Evolutionary conservation across 2,797 vertebrate species (phyloP), one percentile per base, ranked within the genome.

Genomic region (Chromis chromis): DNA sequence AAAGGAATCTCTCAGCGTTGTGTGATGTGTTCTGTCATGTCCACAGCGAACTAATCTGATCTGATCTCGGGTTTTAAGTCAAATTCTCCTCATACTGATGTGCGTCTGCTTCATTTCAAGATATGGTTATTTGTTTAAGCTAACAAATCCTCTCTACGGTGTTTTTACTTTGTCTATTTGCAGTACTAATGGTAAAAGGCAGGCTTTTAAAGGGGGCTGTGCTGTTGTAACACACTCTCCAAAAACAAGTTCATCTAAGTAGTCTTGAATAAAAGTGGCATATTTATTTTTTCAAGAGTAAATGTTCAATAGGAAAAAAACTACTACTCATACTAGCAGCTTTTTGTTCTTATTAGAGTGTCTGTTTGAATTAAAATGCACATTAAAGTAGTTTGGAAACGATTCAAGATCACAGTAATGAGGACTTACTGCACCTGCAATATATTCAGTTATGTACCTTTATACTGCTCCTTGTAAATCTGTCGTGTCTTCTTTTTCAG

Each of bases 381-480:
- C 12, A 10, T 12, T 50, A 40, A 52, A 27, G 11, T 8, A 53
- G 31, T n/a, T 54, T 22, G 28, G 21, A 7, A 44, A n/a, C 2
- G 39, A 33, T 53, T 61, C 72, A 67, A 46, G 39, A 56, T 69
- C 36, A 64, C 31, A 40, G 53, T 24, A 12, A 54, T 40, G 19
- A 46, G 11, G 11, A 10, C 33, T 44, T 14, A 12, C 33, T 36
- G 33, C 33, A 40, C 44, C 11, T 31, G 12, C 19, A 59, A 59
- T 48, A 31, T 12, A 28, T 24, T 24, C 1, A 53, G 55, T 46
- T 44, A 10, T 13, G 65, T 31, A 6, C 11, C 10, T 46, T 6
- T 31, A 1, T 17, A 24, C 31, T 16, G 31, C 42, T 44, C 16
- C 42, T 44, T 44, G 17, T 7, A 44, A 44, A 44, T 2, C 5